phyloP scores from a whole-genome alignment of 2,888 invertebrate species.

The Girardia tigrina region DNA sequence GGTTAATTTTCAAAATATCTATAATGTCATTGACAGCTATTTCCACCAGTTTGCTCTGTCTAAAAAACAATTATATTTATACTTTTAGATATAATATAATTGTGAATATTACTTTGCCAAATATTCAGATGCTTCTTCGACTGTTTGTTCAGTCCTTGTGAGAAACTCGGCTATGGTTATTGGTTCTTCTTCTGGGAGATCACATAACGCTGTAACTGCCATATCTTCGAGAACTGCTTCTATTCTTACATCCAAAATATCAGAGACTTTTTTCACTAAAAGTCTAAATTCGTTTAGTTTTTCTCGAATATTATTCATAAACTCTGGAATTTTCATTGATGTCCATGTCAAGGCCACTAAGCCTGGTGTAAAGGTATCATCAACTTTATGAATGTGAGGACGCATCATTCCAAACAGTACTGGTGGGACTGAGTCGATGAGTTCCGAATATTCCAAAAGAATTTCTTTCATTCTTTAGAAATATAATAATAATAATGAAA shows the following conservation, averaged over 20 bases:
- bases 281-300: slow-evolving; percentile 44
- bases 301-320: slow-evolving; percentile 43
- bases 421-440: slow-evolving; percentile 53
- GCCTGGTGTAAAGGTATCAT: slow-evolving; percentile 68
- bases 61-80: slow-evolving; percentile 38
- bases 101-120: slow-evolving; percentile 49
- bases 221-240: slow-evolving; percentile 72
- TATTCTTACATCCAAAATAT: slow-evolving; percentile 76
- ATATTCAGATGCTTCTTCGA: slow-evolving; percentile 44
- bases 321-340: slow-evolving; percentile 54
- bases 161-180: slow-evolving; percentile 75
- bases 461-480: slow-evolving; percentile 43
- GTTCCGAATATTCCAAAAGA: slow-evolving; percentile 46
- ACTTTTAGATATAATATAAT: neutral
- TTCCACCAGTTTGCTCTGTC: slow-evolving; percentile 48
- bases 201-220: slow-evolving; percentile 67
- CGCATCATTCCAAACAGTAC: slow-evolving; percentile 77
- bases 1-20: slow-evolving; percentile 44
- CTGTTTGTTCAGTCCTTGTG: slow-evolving; percentile 64
- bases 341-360: slow-evolving; percentile 74
- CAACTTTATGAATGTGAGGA: slow-evolving; percentile 72
- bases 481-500: neutral
- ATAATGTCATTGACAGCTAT: slow-evolving; percentile 49
- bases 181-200: slow-evolving; percentile 66
- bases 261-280: slow-evolving; percentile 59